Evolutionary conservation across 2,888 invertebrate species (phyloP).

Genomic region (Lobophora halterata): DNA sequence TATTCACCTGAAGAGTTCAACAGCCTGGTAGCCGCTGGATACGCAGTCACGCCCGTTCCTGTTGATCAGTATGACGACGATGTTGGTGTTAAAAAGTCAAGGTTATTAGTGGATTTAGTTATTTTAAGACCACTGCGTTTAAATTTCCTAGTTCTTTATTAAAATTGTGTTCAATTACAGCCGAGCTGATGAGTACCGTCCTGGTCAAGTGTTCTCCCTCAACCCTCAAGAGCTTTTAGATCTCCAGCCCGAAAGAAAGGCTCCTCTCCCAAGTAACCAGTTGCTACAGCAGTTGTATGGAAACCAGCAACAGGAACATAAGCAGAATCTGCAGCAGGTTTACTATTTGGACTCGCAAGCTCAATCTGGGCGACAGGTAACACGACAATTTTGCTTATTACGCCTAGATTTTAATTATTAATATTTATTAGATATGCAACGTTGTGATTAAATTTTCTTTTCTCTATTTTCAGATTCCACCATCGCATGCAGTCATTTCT

Average conservation of each 20-base stretch:
- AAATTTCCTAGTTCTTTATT: not conserved
- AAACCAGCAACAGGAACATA: slow-evolving; percentile 60
- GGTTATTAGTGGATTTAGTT: slow-evolving; percentile 27
- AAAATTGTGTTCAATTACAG: slow-evolving; percentile 34
- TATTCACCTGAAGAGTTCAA: slow-evolving; percentile 39
- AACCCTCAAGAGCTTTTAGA: slow-evolving; percentile 67
- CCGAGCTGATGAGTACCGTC: slow-evolving; percentile 64
- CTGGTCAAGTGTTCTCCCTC: slow-evolving; percentile 70
- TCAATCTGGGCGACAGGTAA: slow-evolving; percentile 60
- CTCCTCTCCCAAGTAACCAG: slow-evolving; percentile 54
- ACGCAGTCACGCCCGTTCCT: slow-evolving; percentile 36
- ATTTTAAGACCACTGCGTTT: slow-evolving; percentile 7
- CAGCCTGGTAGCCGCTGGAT: slow-evolving; percentile 36
- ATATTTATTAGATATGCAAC: too few relatives aligned
- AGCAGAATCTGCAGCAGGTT: slow-evolving; percentile 62
- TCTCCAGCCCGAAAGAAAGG: slow-evolving; percentile 67
- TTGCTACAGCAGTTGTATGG: slow-evolving; percentile 62
- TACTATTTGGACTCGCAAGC: slow-evolving; percentile 68
- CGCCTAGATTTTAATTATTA: too few relatives aligned
- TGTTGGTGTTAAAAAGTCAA: slow-evolving; percentile 18
- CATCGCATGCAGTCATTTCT: slow-evolving; percentile 70
- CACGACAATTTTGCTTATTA: slow-evolving; percentile 10
- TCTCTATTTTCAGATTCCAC: slow-evolving; percentile 51
- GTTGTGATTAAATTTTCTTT: too few relatives aligned
- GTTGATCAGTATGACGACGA: slow-evolving; percentile 24